These are phyloP conservation scores for Lordiphosa fenestrarum DNA, from an alignment of 2,888 invertebrate genomes.

Conservation along the genomic window DNA sequence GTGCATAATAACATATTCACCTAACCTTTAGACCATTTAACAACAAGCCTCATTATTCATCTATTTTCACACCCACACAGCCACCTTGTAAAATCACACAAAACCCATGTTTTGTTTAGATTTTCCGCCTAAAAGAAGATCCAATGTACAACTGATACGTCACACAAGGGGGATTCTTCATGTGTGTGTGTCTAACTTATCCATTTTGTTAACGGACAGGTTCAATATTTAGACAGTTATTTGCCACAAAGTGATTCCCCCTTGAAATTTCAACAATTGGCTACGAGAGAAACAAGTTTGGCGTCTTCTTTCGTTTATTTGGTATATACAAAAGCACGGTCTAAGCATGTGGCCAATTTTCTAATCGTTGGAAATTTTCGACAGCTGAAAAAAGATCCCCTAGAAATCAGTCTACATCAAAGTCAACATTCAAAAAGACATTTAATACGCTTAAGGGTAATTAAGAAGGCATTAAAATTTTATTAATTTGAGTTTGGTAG, in stretches of 20 bases:
- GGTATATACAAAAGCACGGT: constrained; percentile 2
- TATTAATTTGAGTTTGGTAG: not conserved
- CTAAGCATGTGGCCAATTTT: constrained; percentile 4
- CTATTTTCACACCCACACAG: too few species aligned
- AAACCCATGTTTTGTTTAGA: constrained; percentile 25
- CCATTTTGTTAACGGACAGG: constrained; percentile 19
- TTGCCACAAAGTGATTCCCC: constrained; percentile 25
- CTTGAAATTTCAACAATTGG: constrained; percentile 8
- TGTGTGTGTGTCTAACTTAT: constrained; percentile 8
- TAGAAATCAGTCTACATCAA: not conserved
- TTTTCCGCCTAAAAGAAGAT: constrained; percentile 27
- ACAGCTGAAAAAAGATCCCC: constrained; percentile 16
- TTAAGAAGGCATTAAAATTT: constrained; percentile 13
- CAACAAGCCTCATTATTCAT: too few species aligned
- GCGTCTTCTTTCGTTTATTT: constrained; percentile 1
- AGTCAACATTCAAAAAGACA: not conserved
- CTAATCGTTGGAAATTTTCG: not conserved
- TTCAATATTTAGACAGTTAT: constrained; percentile 36
- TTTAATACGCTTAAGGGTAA: constrained; percentile 12
- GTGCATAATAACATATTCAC: not conserved
- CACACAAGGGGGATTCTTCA: constrained; percentile 30
- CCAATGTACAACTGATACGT: constrained; percentile 32
- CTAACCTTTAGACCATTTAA: too few species aligned
- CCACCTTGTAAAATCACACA: constrained; percentile 18
- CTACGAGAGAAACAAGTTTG: not conserved